A percentile compares a stretch with the other conserved stretches of the same genome.
Evolutionary conservation across 2,888 invertebrate species (phyloP).

Genomic region (Cryptocheilus praepositus): DNA sequence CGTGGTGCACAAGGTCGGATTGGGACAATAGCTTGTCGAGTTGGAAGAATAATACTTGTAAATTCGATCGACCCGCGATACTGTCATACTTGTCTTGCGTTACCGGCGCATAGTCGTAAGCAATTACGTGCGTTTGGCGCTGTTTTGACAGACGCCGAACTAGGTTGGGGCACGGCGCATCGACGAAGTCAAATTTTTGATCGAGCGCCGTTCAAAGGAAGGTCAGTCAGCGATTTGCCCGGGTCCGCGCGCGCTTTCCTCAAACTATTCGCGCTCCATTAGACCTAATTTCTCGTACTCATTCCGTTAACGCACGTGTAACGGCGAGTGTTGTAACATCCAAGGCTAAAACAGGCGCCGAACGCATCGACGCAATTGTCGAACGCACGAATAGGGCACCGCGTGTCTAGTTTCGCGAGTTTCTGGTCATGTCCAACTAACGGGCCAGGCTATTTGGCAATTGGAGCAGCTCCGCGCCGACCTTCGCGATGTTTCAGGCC

Average conservation of each 20-base stretch:
- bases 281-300: constrained; percentile 14
- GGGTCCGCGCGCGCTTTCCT: background rate
- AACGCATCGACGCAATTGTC: constrained; percentile 8
- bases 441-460: constrained; percentile 11
- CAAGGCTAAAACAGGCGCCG: constrained; percentile 27
- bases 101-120: constrained; percentile 10
- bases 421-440: constrained; percentile 20
- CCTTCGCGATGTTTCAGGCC: constrained; percentile 16
- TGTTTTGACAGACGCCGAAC: constrained; percentile 27
- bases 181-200: too few species aligned
- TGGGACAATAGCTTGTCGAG: constrained; percentile 14
- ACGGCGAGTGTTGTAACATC: constrained; percentile 33
- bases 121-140: constrained; percentile 24
- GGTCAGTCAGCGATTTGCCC: constrained; percentile 14
- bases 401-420: background rate
- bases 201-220: constrained; percentile 5
- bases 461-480: background rate
- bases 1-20: constrained; percentile 15
- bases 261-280: constrained; percentile 6
- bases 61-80: constrained; percentile 28
- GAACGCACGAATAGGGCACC: background rate
- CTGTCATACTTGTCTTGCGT: constrained; percentile 28
- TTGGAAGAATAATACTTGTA: constrained; percentile 16
- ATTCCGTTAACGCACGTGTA: constrained; percentile 22
- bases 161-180: background rate